phyloP scores from a whole-genome alignment of 1,140 invertebrate genomes.

The Manduca sexta region DNA sequence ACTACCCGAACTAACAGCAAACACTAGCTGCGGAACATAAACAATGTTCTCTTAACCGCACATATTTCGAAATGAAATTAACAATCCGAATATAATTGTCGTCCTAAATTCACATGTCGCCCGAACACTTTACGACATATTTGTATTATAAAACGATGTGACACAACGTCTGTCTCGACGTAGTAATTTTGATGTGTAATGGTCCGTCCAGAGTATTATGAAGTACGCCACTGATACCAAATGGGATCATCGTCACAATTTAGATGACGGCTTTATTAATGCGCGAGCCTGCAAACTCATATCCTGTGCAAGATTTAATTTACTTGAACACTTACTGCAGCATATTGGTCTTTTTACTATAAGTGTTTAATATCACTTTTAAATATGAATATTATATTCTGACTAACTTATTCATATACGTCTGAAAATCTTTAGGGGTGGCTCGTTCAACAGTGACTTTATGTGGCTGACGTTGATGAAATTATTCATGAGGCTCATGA shows the following conservation, averaged over 20 bases:
- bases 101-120: conserved; percentile 41
- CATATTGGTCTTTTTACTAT: background rate
- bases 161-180: conserved; percentile 37
- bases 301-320: too few species aligned
- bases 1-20: too few species aligned
- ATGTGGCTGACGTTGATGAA: too few species aligned
- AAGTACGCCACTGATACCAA: conserved; percentile 30
- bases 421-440: too few species aligned
- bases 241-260: conserved; percentile 46
- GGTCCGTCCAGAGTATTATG: conserved; percentile 45
- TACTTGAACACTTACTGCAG: background rate
- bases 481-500: too few species aligned
- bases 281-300: too few species aligned
- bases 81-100: conserved; percentile 14
- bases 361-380: too few species aligned
- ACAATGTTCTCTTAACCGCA: conserved; percentile 1
- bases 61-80: conserved; percentile 6
- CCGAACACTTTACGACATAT: conserved; percentile 47
- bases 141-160: conserved; percentile 49
- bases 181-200: conserved; percentile 64
- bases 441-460: too few species aligned
- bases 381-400: too few species aligned
- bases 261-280: conserved; percentile 35
- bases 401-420: too few species aligned
- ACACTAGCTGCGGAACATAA: background rate